Evolutionary conservation across 2,888 invertebrate genomes (phyloP).

Genomic region (Falcaria lacertinaria): DNA sequence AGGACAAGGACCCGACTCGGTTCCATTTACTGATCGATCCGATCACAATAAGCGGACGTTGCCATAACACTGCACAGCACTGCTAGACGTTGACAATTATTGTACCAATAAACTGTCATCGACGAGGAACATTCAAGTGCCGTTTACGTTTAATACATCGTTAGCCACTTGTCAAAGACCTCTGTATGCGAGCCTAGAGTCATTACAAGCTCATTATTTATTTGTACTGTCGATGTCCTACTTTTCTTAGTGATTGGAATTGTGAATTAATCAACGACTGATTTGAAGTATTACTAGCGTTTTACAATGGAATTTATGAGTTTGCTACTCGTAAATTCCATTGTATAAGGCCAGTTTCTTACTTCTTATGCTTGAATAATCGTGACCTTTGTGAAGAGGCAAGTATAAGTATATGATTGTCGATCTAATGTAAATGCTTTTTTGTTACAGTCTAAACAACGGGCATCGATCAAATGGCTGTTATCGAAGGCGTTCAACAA

Average conservation of each 20-base stretch:
- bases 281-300: background rate
- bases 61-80: constrained; percentile 42
- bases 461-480: constrained; percentile 97
- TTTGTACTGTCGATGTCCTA: background rate
- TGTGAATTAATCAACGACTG: background rate
- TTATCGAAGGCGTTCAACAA: constrained; percentile 97
- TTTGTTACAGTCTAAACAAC: constrained; percentile 94
- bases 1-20: constrained; percentile 51
- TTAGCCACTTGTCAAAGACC: constrained; percentile 8
- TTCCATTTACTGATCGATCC: constrained; percentile 53
- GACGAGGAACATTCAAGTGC: constrained; percentile 24
- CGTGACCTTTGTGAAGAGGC: too few relatives aligned
- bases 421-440: too few relatives aligned
- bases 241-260: background rate
- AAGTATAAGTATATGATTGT: too few relatives aligned
- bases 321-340: too few relatives aligned
- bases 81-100: constrained; percentile 45
- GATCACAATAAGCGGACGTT: constrained; percentile 71
- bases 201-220: background rate
- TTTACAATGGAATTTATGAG: too few relatives aligned
- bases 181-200: constrained; percentile 1
- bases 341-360: too few relatives aligned
- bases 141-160: constrained; percentile 8
- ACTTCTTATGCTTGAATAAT: too few relatives aligned
- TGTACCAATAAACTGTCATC: constrained; percentile 43